These are phyloP conservation scores for Alcedo quadribrachys DNA, from an alignment of 2,797 vertebrate genomes.

Conservation along the genomic window DNA sequence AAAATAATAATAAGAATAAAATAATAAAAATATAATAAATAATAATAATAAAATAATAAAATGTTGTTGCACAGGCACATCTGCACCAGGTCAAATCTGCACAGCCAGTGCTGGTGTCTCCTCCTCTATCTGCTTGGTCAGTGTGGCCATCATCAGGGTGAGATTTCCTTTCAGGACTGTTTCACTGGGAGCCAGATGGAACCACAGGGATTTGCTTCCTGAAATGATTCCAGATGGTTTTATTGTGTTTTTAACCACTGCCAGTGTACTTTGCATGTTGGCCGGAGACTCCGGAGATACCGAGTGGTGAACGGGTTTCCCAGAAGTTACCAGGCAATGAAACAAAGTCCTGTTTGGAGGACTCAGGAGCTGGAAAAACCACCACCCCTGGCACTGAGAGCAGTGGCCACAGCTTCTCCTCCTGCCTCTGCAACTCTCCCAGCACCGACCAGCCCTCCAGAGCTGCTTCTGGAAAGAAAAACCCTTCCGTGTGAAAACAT, in stretches of 20 bases:
- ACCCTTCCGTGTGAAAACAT: too few relatives aligned
- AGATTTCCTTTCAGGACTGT: neutral
- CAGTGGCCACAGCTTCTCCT: neutral
- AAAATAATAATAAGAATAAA: too few relatives aligned
- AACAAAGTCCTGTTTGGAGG: conserved; percentile 35
- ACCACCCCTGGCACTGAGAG: neutral
- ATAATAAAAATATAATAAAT: too few relatives aligned
- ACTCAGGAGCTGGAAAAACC: neutral
- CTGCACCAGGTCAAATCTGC: too few relatives aligned
- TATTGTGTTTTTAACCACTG: neutral
- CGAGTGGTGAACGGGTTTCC: neutral
- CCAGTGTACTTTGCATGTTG: conserved; percentile 38
- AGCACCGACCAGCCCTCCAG: neutral
- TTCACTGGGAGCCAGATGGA: neutral
- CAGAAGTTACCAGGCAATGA: conserved; percentile 13
- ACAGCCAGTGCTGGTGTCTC: too few relatives aligned
- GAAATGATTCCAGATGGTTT: neutral
- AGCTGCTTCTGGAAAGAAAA: too few relatives aligned
- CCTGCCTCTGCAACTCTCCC: neutral
- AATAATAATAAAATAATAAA: too few relatives aligned
- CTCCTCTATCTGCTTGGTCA: too few relatives aligned
- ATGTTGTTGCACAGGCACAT: too few relatives aligned
- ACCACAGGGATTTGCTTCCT: accelerated
- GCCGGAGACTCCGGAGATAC: conserved; percentile 11
- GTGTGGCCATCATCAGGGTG: too few relatives aligned